Conservation (phyloP, 2,113 vertebrate species). For the Suncus etruscus region DNA sequence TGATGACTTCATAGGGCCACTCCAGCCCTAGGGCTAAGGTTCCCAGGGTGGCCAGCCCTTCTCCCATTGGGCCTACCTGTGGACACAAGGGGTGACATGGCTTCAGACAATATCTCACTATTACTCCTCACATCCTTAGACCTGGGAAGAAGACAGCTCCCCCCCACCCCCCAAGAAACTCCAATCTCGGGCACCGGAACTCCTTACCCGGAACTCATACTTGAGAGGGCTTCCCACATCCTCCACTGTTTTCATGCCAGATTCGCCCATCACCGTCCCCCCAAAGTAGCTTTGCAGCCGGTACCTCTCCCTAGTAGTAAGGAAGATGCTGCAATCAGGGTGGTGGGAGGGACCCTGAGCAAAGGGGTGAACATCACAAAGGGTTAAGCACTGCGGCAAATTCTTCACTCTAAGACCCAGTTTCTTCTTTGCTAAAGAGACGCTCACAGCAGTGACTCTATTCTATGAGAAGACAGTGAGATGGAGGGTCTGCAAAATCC, state of each 20-base stretch:
- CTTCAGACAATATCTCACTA: constrained; percentile 19
- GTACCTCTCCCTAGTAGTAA: constrained; percentile 71
- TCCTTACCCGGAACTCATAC: constrained; percentile 92
- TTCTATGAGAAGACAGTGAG: neutral
- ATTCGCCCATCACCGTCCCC: constrained; percentile 94
- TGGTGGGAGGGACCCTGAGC: neutral
- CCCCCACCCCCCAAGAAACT: neutral
- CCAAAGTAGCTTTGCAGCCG: constrained; percentile 90
- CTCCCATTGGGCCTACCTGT: constrained; percentile 89
- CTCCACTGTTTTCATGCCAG: constrained; percentile 91
- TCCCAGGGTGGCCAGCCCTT: constrained; percentile 89
- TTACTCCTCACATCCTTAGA: neutral
- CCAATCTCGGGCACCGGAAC: neutral
- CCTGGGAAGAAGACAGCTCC: neutral
- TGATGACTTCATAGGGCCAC: constrained; percentile 95
- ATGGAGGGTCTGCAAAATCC: neutral
- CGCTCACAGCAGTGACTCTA: neutral
- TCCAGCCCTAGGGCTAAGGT: constrained; percentile 92
- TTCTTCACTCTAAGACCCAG: too few species aligned
- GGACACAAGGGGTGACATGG: constrained; percentile 3
- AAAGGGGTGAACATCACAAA: neutral
- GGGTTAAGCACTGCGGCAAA: neutral
- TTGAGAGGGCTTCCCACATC: constrained; percentile 94
- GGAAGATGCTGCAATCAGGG: neutral
- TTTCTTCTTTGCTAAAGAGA: neutral